Percentiles rank a stretch among this genome's conserved stretches.
These are phyloP conservation scores for Leucoraja erinaceus DNA, from an alignment of 2,113 vertebrate species.

Conservation along the genomic window DNA sequence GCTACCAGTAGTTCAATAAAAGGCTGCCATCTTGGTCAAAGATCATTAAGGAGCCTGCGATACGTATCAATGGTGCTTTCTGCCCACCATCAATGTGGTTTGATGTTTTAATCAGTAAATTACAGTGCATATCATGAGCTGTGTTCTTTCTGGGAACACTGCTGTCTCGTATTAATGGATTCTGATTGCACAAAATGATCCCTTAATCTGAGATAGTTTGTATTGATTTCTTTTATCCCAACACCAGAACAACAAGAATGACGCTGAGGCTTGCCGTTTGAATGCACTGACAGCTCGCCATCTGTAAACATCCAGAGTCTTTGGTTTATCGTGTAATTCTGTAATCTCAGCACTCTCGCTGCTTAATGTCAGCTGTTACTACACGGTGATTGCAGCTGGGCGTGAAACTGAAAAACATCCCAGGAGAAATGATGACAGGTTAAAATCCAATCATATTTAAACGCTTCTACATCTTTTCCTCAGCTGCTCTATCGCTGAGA, in stretches of 20 bases:
- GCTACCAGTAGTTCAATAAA: not conserved
- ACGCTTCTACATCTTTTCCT: not conserved
- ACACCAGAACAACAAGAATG: not conserved
- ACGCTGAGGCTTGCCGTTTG: no score
- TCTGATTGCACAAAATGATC: not conserved
- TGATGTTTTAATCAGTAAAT: constrained; percentile 22
- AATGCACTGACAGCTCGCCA: not conserved
- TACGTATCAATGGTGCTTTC: not conserved
- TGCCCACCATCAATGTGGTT: not conserved
- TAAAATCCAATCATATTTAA: not conserved
- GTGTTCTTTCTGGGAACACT: constrained; percentile 7
- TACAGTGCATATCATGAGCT: not conserved
- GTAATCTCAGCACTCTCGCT: not conserved
- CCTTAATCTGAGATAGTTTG: not conserved
- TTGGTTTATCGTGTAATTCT: not conserved
- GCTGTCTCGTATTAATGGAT: not conserved
- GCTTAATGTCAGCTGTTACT: not conserved
- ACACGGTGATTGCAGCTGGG: not conserved
- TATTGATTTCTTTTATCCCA: constrained; percentile 4
- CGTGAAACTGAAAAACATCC: not conserved
- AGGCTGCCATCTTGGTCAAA: not conserved
- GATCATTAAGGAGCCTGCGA: not conserved
- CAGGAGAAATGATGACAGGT: not conserved
- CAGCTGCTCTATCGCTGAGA: not conserved
- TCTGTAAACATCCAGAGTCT: not conserved